phyloP scores from a whole-genome alignment of 2,797 vertebrate species.

The Hirundo rustica region DNA sequence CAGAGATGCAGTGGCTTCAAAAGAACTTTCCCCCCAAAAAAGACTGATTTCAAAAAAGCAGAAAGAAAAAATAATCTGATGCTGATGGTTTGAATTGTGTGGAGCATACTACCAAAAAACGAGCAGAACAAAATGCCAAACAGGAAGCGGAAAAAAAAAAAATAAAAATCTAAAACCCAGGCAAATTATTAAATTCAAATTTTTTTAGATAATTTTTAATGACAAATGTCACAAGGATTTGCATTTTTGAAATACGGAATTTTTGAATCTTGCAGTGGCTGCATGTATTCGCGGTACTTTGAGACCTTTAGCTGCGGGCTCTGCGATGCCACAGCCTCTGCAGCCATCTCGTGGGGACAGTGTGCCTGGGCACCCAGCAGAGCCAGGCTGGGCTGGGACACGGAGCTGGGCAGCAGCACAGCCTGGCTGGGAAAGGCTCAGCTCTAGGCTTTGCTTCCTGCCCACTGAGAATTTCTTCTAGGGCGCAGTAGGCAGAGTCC shows the following conservation, averaged over 20 bases:
- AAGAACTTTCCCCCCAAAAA: background rate
- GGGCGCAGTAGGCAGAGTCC: background rate
- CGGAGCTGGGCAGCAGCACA: accelerated
- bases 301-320: background rate
- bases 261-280: background rate
- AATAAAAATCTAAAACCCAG: background rate
- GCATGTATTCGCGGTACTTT: accelerated
- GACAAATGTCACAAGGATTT: background rate
- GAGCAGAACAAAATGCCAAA: background rate
- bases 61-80: background rate
- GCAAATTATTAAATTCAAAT: accelerated
- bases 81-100: background rate
- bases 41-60: background rate
- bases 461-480: background rate
- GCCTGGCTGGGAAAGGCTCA: background rate
- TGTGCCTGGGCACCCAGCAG: accelerated
- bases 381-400: background rate
- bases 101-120: background rate
- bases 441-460: background rate
- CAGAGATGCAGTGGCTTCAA: background rate
- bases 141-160: background rate
- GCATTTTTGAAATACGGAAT: background rate
- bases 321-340: background rate
- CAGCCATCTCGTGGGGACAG: slow-evolving; percentile 48
- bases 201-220: too few relatives aligned